Percentiles rank a stretch among this genome's conserved stretches.
Evolutionary conservation across 2,797 vertebrate species (phyloP).

Genomic region (Champsocephalus esox): DNA sequence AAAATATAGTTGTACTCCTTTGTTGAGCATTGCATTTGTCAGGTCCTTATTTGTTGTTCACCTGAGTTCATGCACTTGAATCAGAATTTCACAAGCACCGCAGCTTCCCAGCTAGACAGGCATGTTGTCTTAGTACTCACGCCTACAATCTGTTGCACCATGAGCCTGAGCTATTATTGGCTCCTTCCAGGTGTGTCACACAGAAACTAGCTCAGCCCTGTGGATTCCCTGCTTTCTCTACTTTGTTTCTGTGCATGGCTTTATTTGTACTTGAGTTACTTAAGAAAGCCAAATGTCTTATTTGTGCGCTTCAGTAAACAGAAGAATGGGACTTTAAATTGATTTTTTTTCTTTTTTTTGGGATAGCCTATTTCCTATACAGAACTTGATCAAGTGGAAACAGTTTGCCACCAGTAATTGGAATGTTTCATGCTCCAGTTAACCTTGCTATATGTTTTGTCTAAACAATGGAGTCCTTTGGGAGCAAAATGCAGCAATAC

Average conservation of each 20-base stretch:
- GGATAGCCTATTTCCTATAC: slow-evolving; percentile 29
- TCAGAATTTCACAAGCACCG: slow-evolving; percentile 52
- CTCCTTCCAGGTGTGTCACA: slow-evolving; percentile 78
- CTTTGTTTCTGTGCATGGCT: slow-evolving; percentile 21
- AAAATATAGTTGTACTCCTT: background rate
- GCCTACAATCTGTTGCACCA: slow-evolving; percentile 55
- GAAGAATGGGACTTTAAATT: slow-evolving; percentile 25
- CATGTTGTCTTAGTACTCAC: slow-evolving; percentile 66
- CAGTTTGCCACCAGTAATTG: slow-evolving; percentile 54
- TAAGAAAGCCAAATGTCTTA: slow-evolving; percentile 22
- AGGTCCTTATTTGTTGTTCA: background rate
- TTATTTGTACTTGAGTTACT: slow-evolving; percentile 8
- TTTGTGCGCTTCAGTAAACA: background rate
- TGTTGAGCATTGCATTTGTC: background rate
- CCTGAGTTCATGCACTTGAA: background rate
- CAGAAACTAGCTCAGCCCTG: slow-evolving; percentile 64
- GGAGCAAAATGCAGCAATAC: slow-evolving; percentile 59
- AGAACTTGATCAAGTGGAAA: slow-evolving; percentile 52
- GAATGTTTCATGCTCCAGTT: slow-evolving; percentile 88
- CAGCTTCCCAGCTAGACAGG: slow-evolving; percentile 38
- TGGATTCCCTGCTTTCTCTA: slow-evolving; percentile 49
- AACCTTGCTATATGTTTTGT: slow-evolving; percentile 74
- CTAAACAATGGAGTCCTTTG: slow-evolving; percentile 75
- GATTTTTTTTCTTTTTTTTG: background rate
- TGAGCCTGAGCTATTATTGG: slow-evolving; percentile 74